Conservation (phyloP, 1,140 invertebrate genomes). For the Drosophila athabasca region DNA sequence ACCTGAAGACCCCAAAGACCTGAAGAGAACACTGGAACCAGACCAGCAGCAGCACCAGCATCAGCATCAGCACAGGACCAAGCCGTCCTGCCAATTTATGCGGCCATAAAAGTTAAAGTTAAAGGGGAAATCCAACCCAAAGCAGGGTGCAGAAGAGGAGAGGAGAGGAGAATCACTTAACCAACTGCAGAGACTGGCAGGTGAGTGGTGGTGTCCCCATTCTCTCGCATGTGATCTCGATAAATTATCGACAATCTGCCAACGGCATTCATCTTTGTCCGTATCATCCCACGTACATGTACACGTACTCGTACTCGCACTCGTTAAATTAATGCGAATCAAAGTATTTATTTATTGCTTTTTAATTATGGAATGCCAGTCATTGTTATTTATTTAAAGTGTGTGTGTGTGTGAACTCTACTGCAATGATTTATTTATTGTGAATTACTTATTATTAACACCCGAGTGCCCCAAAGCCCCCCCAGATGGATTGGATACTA, state of each 20-base stretch:
- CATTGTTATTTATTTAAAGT: conserved; percentile 42
- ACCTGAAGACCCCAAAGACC: no score
- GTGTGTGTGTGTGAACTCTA: background rate
- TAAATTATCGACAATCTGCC: conserved; percentile 15
- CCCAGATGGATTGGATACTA: no score
- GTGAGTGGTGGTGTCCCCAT: conserved; percentile 14
- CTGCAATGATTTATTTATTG: conserved; percentile 30
- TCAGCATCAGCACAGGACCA: conserved; percentile 12
- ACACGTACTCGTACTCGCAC: background rate
- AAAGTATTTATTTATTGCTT: conserved; percentile 34
- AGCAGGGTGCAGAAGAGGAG: background rate
- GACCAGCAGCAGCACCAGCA: no score
- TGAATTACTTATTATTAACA: no score
- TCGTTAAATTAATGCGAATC: conserved; percentile 27
- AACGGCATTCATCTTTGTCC: background rate
- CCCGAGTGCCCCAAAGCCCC: no score
- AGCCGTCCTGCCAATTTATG: conserved; percentile 49
- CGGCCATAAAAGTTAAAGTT: conserved; percentile 42
- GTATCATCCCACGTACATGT: background rate
- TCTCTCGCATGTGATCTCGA: conserved; percentile 1
- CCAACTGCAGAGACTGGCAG: conserved; percentile 1
- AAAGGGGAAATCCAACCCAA: conserved; percentile 17
- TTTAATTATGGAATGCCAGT: conserved; percentile 32
- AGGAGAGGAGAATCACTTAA: background rate
- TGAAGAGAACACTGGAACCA: no score